Base-by-base conservation (phyloP, 1,140 invertebrate genomes). In the Carposina sasakii region DNA sequence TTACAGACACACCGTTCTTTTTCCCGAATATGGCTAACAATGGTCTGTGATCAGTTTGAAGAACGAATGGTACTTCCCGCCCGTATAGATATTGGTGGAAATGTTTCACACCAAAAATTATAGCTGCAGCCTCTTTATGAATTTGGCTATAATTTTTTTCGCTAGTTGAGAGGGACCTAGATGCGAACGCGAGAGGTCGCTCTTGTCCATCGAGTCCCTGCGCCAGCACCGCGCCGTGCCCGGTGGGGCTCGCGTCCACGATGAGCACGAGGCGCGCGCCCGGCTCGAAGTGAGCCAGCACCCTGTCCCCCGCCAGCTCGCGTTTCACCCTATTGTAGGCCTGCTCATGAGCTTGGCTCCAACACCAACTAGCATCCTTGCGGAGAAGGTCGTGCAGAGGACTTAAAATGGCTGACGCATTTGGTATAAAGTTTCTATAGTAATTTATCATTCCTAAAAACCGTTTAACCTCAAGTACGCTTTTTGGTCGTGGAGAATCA, bases 71-170 rank as follows among this genome's bases (percentile, higher is more conserved):
- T 2, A 22, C 37, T 12, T 9, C 9, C 4, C 37, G 37, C 4
- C 37, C 37, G 20, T 40, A 40, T 22, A 40, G 23, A 22, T 40
- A 40, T 4, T n/a, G 17, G 17, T 40, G 37, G 13, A 40, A 40
- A 20, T 22, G 17, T 22, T 21, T 40, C 10, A 40, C 37, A 8
- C 17, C 37, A n/a, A 40, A 40, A n/a, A 40, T n/a, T n/a, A 40
- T 20, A 3, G 37, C 37, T 22, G 37, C 13, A 6, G 37, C 37
- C 13, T 40, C 37, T 15, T 40, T 40, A 3, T 40, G 17, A 2
- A 40, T 1, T 17, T 40, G 37, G 17, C 37, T 40, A 21, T 40
- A 40, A 15, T 40, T 2, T 22, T 17, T 19, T 10, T 21, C 37
- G 21, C 37, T 40, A 8, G 17, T 2, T 1, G 10, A n/a, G 20